Base-by-base conservation (phyloP, 2,797 vertebrate species). In the Chloroceryle inda region DNA sequence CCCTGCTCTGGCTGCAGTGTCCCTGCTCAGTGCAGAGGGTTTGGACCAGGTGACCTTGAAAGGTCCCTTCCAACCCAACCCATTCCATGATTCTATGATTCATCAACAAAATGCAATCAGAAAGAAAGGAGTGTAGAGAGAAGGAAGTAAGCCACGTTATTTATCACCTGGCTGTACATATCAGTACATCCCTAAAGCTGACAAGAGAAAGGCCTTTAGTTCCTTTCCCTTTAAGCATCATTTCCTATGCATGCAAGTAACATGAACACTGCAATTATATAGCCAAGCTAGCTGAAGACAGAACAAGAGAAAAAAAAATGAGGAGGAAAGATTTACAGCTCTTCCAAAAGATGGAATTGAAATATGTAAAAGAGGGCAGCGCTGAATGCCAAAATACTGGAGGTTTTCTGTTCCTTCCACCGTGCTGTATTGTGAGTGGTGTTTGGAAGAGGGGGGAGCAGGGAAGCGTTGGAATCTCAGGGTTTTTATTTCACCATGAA, bases 401-500 rank as follows among this genome's bases (percentile, higher is more conserved):
- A 96, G 94, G 93, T 94, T 97, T 97, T 95, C 88, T 92, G 59
- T 88, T 80, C 91, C 97, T 96, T 94, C 91, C 88, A 66, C 90
- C 10, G 3, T 22, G 52, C 73, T 84, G 82, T 45, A 38, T 84
- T 80, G 93, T 84, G 85, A 96, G 73, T 0, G 5, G 73, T 10
- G 88, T 47, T 88, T n/a, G 58, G 76, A 40, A 72, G 50, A 2
- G 4, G 37, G 40, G n/a, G 26, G 59, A 58, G 69, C 0, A 11
- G 76, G 61, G 53, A 92, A 84, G 84, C 61, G 0, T 61, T 96
- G 96, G 95, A 94, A 97, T 96, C 93, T 92, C 82, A 56, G 96
- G 89, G 93, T 29, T 96, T 97, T 97, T 53, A 94, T 97, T 97
- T 95, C 96, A 96, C 93, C 78, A 9, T 96, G 97, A 97, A 97